Base-by-base conservation (phyloP, 2,888 invertebrate genomes). In the Harpalus rufipes region DNA sequence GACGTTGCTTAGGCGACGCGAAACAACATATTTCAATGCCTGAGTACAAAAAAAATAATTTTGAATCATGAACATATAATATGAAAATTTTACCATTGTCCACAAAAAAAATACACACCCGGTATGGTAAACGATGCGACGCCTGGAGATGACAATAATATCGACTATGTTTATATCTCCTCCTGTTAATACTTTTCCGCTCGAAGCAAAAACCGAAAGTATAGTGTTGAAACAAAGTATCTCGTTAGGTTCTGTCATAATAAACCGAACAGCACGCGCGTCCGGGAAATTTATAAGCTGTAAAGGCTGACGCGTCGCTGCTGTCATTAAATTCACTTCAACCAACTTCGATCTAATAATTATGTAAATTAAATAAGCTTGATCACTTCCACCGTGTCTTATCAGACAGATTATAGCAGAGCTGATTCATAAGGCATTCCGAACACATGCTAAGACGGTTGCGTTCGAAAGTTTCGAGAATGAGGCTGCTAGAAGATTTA, bases 301-400 rank as follows among this genome's bases (percentile, higher is more conserved):
- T 41, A 59, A 25, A 68, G n/a, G 10, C 39, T 72, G 14, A 72
- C 41, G 16, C 58, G 56, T 58, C 78, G 56, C 32, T 21, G 10
- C 78, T 18, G 58, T 78, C 78, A 56, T 58, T 78, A 78, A 56
- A 18, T 32, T 78, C 39, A 56, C 58, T 18, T 78, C 51, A 16
- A 56, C 6, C 76, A 74, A 74, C 44, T 76, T 76, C 76, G 76
- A 76, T 76, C 56, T 56, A 56, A 58, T 78, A 78, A 78, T 78
- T 78, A 78, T 78, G 56, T 58, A 78, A 78, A 78, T 78, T 56
- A 56, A 78, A 56, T 78, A 78, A 78, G 58, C 56, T 18, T 21
- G 78, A 78, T 78, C 25, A 78, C 78, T 78, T 78, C 78, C 51
- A 18, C 18, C 44, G 44, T 51, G 44, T 51, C 44, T 51, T 51